phyloP scores from a whole-genome alignment of 1,140 invertebrate genomes.

The Scaptomyza pallida region DNA sequence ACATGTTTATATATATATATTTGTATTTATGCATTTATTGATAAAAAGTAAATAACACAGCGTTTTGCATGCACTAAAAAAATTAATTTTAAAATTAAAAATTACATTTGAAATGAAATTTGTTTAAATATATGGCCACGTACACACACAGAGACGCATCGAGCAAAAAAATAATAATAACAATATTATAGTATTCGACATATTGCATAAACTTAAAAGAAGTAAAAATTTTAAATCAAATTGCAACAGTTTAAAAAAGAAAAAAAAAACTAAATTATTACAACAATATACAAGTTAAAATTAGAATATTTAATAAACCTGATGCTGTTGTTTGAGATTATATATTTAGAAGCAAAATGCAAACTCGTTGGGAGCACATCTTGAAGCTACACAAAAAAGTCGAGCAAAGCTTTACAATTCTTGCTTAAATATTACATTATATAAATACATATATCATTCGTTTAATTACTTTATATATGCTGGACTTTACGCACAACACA shows the following conservation, averaged over 20 bases:
- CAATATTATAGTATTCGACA: conserved; percentile 9
- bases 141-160: conserved; percentile 29
- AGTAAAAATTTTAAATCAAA: conserved; percentile 5
- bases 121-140: conserved; percentile 60
- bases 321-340: conserved; percentile 43
- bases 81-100: conserved; percentile 66
- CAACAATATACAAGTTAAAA: conserved; percentile 26
- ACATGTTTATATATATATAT: conserved; percentile 29
- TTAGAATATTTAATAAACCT: conserved; percentile 27
- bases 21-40: conserved; percentile 51
- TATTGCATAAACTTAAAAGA: conserved; percentile 4
- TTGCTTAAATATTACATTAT: too few relatives aligned
- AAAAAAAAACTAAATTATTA: conserved; percentile 38
- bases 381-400: conserved; percentile 38
- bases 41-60: conserved; percentile 76
- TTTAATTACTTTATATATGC: too few relatives aligned
- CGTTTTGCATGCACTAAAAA: conserved; percentile 55
- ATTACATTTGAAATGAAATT: conserved; percentile 60
- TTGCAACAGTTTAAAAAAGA: conserved; percentile 33
- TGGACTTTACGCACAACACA: too few relatives aligned
- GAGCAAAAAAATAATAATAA: conserved; percentile 28
- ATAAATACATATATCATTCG: too few relatives aligned
- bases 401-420: conserved; percentile 24
- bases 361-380: conserved; percentile 50
- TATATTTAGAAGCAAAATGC: conserved; percentile 44